Evolutionary conservation across 1,140 invertebrate species (phyloP).

Genomic region (Araneus ventricosus): DNA sequence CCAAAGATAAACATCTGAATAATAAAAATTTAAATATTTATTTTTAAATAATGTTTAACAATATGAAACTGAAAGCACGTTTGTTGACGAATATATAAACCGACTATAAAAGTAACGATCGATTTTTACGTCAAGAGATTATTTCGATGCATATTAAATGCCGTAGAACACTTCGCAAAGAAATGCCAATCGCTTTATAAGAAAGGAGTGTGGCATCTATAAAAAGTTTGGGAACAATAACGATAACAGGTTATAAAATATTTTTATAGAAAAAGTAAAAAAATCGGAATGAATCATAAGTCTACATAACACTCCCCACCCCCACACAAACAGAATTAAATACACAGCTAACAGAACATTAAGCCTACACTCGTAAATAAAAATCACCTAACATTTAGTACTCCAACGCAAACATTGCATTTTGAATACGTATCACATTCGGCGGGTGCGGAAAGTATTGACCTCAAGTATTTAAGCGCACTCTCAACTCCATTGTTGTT

Average conservation of each 20-base stretch:
- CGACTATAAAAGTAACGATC: neutral
- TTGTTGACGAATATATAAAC: neutral
- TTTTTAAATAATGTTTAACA: too few relatives aligned
- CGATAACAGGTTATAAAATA: too few relatives aligned
- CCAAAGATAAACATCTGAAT: too few relatives aligned
- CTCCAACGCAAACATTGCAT: neutral
- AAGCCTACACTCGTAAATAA: neutral
- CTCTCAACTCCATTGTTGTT: constrained; percentile 32
- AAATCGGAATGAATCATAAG: neutral
- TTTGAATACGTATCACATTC: constrained; percentile 30
- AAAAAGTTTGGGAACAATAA: neutral
- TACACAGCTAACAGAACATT: neutral
- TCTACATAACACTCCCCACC: neutral
- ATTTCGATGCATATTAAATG: neutral
- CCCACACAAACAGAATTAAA: neutral
- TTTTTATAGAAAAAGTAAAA: neutral
- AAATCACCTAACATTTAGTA: neutral
- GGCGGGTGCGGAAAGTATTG: constrained; percentile 23
- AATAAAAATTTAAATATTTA: too few relatives aligned
- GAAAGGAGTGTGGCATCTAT: neutral
- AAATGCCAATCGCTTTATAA: neutral
- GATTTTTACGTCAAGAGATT: neutral
- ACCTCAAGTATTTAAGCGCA: constrained; percentile 15
- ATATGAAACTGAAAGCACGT: neutral
- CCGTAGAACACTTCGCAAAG: neutral